phyloP scores from a whole-genome alignment of 92 coral and sea anemone species.

The Phenganax marumi region DNA sequence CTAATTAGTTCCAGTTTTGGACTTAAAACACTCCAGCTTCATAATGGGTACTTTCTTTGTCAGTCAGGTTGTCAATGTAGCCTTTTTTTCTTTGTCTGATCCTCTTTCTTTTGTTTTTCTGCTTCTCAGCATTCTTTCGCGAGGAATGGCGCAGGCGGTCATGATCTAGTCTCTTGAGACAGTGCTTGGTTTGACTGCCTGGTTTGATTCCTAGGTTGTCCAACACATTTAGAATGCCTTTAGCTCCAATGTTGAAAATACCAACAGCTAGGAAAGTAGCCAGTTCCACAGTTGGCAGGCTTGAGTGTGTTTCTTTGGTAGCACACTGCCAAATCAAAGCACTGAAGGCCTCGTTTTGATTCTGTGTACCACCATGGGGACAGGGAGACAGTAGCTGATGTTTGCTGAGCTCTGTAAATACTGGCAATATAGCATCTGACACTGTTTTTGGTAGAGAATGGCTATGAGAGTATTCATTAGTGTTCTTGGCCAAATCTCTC shows the following conservation, averaged over 20 bases:
- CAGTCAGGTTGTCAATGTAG: conserved; percentile 35
- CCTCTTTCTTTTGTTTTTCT: conserved; percentile 45
- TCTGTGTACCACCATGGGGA: conserved; percentile 8
- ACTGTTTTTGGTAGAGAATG: neutral
- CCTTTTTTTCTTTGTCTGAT: conserved; percentile 50
- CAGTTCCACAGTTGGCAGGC: conserved; percentile 35
- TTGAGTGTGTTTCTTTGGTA: too few relatives aligned
- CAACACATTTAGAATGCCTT: conserved; percentile 16
- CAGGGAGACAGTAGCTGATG: neutral
- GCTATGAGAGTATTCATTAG: neutral
- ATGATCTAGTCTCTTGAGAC: conserved; percentile 29
- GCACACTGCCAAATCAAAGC: neutral
- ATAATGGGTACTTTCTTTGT: conserved; percentile 39
- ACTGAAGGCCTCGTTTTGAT: too few relatives aligned
- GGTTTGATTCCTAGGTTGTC: conserved; percentile 40
- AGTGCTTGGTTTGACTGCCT: conserved; percentile 34
- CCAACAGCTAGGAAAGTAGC: conserved; percentile 31
- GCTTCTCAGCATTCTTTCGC: conserved; percentile 28
- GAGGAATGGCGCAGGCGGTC: conserved; percentile 33
- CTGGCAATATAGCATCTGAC: conserved; percentile 2
- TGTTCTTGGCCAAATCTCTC: neutral
- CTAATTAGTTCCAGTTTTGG: neutral
- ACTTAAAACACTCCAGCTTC: conserved; percentile 2
- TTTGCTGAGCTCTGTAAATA: neutral
- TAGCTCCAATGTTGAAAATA: conserved; percentile 39